A percentile compares a stretch with the other conserved stretches of the same genome.
Evolutionary conservation across 2,113 vertebrate genomes (phyloP).

Genomic region (Elanoides forficatus): DNA sequence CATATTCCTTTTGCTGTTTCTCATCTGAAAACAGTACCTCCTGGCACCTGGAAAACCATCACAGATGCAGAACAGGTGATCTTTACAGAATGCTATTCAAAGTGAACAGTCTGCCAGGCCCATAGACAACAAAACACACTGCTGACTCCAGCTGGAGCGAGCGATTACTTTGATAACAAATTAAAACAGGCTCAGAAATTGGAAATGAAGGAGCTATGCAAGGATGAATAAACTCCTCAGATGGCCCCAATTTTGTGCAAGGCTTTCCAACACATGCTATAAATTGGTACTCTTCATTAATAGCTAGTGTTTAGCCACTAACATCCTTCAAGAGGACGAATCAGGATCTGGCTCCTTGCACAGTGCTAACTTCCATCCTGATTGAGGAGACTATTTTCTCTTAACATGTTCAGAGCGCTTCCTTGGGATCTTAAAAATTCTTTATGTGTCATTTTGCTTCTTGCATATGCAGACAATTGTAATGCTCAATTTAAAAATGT

Average conservation of each 20-base stretch:
- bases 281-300: constrained; percentile 76
- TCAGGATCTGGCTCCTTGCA: constrained; percentile 38
- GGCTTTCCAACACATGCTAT: constrained; percentile 63
- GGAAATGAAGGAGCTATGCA: constrained; percentile 73
- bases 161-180: constrained; percentile 80
- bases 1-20: constrained; percentile 54
- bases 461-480: constrained; percentile 70
- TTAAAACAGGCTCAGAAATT: constrained; percentile 78
- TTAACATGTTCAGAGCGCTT: constrained; percentile 68
- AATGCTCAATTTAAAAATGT: constrained; percentile 75
- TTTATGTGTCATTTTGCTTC: constrained; percentile 75
- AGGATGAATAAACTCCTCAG: constrained; percentile 64
- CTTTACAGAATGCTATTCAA: constrained; percentile 72
- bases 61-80: constrained; percentile 79
- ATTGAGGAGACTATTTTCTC: constrained; percentile 72
- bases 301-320: constrained; percentile 65
- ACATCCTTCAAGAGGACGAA: constrained; percentile 64
- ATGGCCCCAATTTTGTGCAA: constrained; percentile 53
- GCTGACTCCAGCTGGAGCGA: constrained; percentile 68
- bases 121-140: constrained; percentile 67
- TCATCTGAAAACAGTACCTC: constrained; percentile 51
- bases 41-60: constrained; percentile 66
- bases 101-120: constrained; percentile 70
- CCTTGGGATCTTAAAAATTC: constrained; percentile 75
- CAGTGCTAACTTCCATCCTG: constrained; percentile 66